These are phyloP conservation scores for Nerophis lumbriciformis DNA, from an alignment of 2,113 vertebrate species.

Conservation along the genomic window DNA sequence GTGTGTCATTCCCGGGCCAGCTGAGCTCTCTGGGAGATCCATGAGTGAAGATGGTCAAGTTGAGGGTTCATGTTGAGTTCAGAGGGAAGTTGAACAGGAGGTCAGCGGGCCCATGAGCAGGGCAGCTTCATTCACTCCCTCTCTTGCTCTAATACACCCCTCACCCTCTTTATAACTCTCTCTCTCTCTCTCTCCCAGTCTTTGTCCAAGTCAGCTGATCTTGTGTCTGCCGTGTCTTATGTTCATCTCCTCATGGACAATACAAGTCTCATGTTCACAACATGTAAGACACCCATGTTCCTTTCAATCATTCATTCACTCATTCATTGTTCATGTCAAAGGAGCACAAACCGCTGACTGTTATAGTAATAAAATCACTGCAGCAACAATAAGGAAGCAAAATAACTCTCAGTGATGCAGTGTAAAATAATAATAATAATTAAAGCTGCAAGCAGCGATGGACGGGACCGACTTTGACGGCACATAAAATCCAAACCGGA, in stretches of 20 bases:
- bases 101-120: constrained; percentile 64
- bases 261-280: background rate
- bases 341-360: background rate
- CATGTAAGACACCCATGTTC: background rate
- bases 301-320: background rate
- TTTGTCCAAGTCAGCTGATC: constrained; percentile 21
- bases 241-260: background rate
- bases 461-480: too few species aligned
- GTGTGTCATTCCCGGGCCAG: constrained; percentile 10
- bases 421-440: too few species aligned
- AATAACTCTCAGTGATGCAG: too few species aligned
- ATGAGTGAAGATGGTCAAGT: constrained; percentile 71
- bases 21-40: constrained; percentile 68
- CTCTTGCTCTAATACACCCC: constrained; percentile 30
- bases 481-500: too few species aligned
- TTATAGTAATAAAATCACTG: too few species aligned
- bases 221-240: background rate
- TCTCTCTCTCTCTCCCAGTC: too few species aligned
- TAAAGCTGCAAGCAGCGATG: too few species aligned
- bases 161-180: constrained; percentile 14
- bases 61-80: constrained; percentile 76
- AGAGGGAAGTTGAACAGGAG: constrained; percentile 71
- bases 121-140: constrained; percentile 36
- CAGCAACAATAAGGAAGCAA: too few species aligned
- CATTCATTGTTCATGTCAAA: background rate